phyloP scores from a whole-genome alignment of 1,140 invertebrate species.

The Danaus melanippus region DNA sequence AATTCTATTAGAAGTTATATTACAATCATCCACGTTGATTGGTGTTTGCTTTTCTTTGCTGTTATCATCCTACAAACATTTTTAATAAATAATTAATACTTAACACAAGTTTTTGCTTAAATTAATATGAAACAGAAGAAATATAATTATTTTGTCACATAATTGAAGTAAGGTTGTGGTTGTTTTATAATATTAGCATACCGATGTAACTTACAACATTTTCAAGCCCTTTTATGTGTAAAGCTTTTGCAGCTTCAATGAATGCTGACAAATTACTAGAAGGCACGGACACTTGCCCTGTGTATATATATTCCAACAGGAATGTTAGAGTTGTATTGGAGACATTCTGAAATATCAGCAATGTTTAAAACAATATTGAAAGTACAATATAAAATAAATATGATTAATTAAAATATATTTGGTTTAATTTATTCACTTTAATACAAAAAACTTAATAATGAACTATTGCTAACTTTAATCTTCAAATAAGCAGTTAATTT shows the following conservation, averaged over 20 bases:
- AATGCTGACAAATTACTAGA: conserved; percentile 49
- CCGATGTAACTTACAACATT: conserved; percentile 38
- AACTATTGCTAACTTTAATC: too few species aligned
- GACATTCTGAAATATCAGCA: conserved; percentile 51
- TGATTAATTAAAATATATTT: too few species aligned
- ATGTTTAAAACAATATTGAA: too few species aligned
- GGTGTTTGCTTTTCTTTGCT: neutral
- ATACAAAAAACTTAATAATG: conserved; percentile 1
- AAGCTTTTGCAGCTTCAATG: conserved; percentile 55
- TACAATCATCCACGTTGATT: too few species aligned
- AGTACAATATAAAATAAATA: too few species aligned
- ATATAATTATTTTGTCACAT: too few species aligned
- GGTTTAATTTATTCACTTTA: neutral
- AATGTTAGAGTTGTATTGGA: conserved; percentile 47
- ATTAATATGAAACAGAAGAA: too few species aligned
- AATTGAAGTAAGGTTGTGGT: too few species aligned
- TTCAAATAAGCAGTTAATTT: too few species aligned
- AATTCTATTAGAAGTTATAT: neutral
- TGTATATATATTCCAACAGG: conserved; percentile 65
- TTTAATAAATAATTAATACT: too few species aligned
- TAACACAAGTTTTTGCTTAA: too few species aligned
- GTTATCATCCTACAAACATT: neutral
- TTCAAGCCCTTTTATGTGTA: conserved; percentile 64
- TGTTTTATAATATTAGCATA: neutral
- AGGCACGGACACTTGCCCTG: conserved; percentile 57